phyloP scores from a whole-genome alignment of 2,797 vertebrate species.

The Brachymystax lenok region DNA sequence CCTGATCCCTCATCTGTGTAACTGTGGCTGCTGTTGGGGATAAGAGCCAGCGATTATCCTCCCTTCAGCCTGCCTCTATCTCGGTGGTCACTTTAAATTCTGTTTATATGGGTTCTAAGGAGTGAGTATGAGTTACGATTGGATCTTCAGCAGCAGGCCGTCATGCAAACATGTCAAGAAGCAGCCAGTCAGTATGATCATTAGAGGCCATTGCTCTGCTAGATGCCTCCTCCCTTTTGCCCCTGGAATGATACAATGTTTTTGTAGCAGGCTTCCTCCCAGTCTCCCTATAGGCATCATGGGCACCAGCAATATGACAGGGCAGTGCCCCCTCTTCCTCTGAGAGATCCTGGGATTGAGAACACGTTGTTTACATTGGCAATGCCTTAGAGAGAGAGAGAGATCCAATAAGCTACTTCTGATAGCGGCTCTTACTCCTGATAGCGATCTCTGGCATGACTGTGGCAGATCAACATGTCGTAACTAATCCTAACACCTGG shows the following conservation, averaged over 20 bases:
- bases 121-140: constrained; percentile 72
- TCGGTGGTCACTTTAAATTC: constrained; percentile 62
- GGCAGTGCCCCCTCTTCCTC: constrained; percentile 69
- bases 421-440: constrained; percentile 38
- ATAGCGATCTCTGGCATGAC: constrained; percentile 13
- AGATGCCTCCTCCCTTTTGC: constrained; percentile 66
- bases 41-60: constrained; percentile 73
- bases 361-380: constrained; percentile 65
- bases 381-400: constrained; percentile 27
- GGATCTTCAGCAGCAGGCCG: constrained; percentile 67
- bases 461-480: constrained; percentile 31
- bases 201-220: constrained; percentile 56
- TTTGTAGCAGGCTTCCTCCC: constrained; percentile 65
- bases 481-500: constrained; percentile 36
- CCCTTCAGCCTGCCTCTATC: constrained; percentile 69
- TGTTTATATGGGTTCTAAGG: constrained; percentile 67
- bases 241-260: constrained; percentile 55
- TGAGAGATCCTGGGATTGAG: constrained; percentile 75
- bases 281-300: constrained; percentile 26
- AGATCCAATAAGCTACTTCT: constrained; percentile 38
- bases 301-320: constrained; percentile 56
- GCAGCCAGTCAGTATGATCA: constrained; percentile 56
- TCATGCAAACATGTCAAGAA: constrained; percentile 75
- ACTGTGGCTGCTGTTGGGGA: constrained; percentile 65
- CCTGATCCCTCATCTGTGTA: constrained; percentile 70